Percentiles rank a stretch among this genome's conserved stretches.
Evolutionary conservation across 92 coral and sea anemone genomes (phyloP).

Genomic region (Porites rus): DNA sequence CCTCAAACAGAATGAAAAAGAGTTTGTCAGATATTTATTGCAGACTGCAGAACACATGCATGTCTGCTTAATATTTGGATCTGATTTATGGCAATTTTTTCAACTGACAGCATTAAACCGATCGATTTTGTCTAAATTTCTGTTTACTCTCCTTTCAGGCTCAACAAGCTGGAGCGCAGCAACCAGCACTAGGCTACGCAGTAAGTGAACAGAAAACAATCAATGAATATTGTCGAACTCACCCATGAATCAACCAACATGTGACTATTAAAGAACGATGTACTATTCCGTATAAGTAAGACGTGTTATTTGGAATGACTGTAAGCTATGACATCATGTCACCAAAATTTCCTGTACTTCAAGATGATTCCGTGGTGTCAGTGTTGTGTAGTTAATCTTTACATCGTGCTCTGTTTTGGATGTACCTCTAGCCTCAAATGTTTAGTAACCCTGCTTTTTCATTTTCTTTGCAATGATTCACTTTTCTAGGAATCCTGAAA

Average conservation of each 20-base stretch:
- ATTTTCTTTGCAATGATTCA: too few relatives aligned
- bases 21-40: neutral
- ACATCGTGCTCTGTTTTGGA: too few relatives aligned
- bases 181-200: constrained; percentile 70
- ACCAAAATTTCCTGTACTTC: neutral
- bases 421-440: too few relatives aligned
- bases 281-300: neutral
- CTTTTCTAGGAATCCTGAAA: too few relatives aligned
- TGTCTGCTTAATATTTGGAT: neutral
- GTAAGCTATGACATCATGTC: constrained; percentile 18
- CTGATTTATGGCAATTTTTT: too few relatives aligned
- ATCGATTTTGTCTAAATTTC: neutral
- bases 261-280: neutral
- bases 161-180: constrained; percentile 76
- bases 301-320: neutral
- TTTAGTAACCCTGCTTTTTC: too few relatives aligned
- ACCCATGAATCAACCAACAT: neutral
- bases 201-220: constrained; percentile 21
- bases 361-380: too few relatives aligned
- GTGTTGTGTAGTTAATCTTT: too few relatives aligned
- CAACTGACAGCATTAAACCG: neutral
- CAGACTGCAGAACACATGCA: neutral
- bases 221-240: neutral
- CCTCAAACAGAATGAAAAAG: too few relatives aligned
- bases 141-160: constrained; percentile 41